Evolutionary conservation across 2,113 vertebrate species (phyloP).

Genomic region (Mesembrinibis cayennensis): DNA sequence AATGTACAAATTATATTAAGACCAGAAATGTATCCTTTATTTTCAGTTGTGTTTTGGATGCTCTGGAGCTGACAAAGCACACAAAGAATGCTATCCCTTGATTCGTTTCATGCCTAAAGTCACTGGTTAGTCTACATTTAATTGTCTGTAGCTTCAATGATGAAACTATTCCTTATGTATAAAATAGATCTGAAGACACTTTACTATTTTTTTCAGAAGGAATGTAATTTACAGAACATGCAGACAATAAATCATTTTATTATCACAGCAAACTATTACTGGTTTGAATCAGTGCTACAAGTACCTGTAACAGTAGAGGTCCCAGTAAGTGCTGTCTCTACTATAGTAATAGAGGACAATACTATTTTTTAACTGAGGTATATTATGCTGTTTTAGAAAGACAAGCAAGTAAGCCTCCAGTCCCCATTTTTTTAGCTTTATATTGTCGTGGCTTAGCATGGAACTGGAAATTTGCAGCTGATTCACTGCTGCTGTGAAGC

Average conservation of each 20-base stretch:
- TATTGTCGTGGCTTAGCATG: not conserved
- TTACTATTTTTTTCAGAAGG: constrained; percentile 77
- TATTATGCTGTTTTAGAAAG: not conserved
- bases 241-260: constrained; percentile 78
- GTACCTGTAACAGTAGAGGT: not conserved
- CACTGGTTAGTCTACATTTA: constrained; percentile 19
- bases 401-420: not conserved
- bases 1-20: not conserved
- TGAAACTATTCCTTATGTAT: constrained; percentile 50
- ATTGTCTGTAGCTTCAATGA: constrained; percentile 50
- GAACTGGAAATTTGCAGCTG: not conserved
- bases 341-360: not conserved
- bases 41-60: constrained; percentile 2
- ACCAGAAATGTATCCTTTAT: not conserved
- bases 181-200: constrained; percentile 59
- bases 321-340: not conserved
- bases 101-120: constrained; percentile 43
- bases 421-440: not conserved
- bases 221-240: constrained; percentile 72
- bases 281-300: constrained; percentile 33
- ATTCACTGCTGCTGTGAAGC: not conserved
- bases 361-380: not conserved
- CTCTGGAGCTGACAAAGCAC: not conserved
- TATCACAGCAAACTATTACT: constrained; percentile 65
- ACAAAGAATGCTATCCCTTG: not conserved